A percentile compares a stretch with the other conserved stretches of the same genome.
These are phyloP conservation scores for Diarsia dahlii DNA, from an alignment of 2,888 invertebrate genomes.

Conservation along the genomic window DNA sequence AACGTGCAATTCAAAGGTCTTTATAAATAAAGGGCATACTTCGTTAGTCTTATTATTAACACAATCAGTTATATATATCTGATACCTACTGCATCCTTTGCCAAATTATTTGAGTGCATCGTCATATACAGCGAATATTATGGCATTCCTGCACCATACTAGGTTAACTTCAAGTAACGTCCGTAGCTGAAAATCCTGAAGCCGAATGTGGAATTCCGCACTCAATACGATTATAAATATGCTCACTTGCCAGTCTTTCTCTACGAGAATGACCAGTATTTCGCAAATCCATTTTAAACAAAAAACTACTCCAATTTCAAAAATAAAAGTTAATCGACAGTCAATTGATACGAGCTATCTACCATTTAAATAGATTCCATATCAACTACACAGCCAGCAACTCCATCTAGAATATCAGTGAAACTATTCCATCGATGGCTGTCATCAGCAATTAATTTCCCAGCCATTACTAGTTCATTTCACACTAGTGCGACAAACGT, in stretches of 20 bases:
- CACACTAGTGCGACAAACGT: constrained; percentile 60
- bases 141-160: neutral
- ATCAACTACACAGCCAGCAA: neutral
- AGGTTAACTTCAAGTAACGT: neutral
- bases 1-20: neutral
- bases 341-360: constrained; percentile 6
- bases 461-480: constrained; percentile 31
- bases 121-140: neutral
- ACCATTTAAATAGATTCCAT: neutral
- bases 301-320: neutral
- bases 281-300: neutral
- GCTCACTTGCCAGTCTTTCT: neutral
- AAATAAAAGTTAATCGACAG: neutral
- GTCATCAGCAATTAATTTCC: constrained; percentile 49
- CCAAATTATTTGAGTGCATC: neutral
- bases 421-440: constrained; percentile 35
- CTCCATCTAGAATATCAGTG: constrained; percentile 42
- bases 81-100: neutral
- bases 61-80: neutral
- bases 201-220: neutral
- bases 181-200: neutral
- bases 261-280: neutral
- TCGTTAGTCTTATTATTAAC: neutral
- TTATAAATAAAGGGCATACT: neutral
- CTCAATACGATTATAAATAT: neutral